Conservation (phyloP, 2,113 vertebrate species). For the Antennarius striatus region DNA sequence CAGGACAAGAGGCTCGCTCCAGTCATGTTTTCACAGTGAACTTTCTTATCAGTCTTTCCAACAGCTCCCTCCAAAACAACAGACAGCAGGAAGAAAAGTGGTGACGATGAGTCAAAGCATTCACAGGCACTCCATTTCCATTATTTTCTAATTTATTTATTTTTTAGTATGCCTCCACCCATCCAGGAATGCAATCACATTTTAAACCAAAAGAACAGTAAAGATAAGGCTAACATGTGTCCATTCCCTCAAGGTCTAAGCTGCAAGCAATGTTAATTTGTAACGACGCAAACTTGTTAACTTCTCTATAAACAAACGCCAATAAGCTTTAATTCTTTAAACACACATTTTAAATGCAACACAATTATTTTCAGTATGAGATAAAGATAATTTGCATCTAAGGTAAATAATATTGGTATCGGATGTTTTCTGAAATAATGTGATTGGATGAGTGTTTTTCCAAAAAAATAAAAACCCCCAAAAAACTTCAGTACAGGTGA, state of each 20-base stretch:
- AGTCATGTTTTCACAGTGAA: slow-evolving; percentile 35
- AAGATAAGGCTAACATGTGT: slow-evolving; percentile 25
- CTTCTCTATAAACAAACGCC: not conserved
- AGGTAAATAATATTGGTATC: too few species aligned
- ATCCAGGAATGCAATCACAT: slow-evolving; percentile 11
- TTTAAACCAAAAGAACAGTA: slow-evolving; percentile 8
- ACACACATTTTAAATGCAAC: too few species aligned
- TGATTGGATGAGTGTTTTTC: too few species aligned
- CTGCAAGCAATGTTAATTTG: not conserved
- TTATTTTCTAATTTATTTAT: slow-evolving; percentile 25
- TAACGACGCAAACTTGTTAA: not conserved
- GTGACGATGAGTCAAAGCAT: slow-evolving; percentile 38
- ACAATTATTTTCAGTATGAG: too few species aligned
- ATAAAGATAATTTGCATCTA: too few species aligned
- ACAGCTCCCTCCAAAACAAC: slow-evolving; percentile 36
- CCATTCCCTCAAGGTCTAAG: slow-evolving; percentile 1
- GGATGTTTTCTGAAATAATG: too few species aligned
- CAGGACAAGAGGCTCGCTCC: slow-evolving; percentile 17
- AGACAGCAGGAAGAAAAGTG: slow-evolving; percentile 10
- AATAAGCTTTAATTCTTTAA: not conserved
- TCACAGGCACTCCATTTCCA: slow-evolving; percentile 48
- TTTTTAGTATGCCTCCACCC: slow-evolving; percentile 9
- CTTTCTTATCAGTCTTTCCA: slow-evolving; percentile 30
- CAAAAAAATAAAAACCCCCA: too few species aligned
- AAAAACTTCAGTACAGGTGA: too few species aligned